Evolutionary conservation across 2,113 vertebrate genomes (phyloP).

Genomic region (Oceanites oceanicus): DNA sequence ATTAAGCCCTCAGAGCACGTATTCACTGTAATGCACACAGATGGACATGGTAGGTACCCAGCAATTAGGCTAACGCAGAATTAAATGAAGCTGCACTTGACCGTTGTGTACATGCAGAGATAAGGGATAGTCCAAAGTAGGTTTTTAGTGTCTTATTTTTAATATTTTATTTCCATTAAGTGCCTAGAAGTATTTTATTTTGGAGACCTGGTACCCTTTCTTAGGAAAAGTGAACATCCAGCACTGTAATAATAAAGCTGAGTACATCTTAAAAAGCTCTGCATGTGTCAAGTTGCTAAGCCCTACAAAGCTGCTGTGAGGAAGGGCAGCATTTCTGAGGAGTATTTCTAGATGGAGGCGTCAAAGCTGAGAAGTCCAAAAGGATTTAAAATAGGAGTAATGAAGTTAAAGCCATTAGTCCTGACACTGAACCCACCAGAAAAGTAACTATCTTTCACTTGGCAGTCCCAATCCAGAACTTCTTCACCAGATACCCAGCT

Average conservation of each 20-base stretch:
- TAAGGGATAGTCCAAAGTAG: neutral
- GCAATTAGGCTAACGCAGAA: slow-evolving; percentile 7
- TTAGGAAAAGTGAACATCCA: neutral
- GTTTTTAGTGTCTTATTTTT: neutral
- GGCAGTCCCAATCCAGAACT: neutral
- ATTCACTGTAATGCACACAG: slow-evolving; percentile 11
- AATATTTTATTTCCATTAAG: slow-evolving; percentile 23
- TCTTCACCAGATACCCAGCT: neutral
- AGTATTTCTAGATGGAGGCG: neutral
- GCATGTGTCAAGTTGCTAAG: neutral
- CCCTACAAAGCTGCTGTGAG: neutral
- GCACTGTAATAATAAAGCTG: neutral
- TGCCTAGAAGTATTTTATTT: neutral
- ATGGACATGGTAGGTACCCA: slow-evolving; percentile 30
- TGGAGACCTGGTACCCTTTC: neutral
- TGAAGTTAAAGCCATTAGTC: neutral
- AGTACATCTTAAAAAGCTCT: neutral
- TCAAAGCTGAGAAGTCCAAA: neutral
- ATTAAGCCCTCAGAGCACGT: neutral
- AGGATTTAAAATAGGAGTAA: neutral
- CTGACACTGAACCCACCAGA: neutral
- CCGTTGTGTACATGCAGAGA: neutral
- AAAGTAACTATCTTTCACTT: neutral
- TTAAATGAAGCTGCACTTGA: neutral
- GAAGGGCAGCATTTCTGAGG: neutral